Base-by-base conservation (phyloP, 2,888 invertebrate species). In the Eupithecia subfuscata region DNA sequence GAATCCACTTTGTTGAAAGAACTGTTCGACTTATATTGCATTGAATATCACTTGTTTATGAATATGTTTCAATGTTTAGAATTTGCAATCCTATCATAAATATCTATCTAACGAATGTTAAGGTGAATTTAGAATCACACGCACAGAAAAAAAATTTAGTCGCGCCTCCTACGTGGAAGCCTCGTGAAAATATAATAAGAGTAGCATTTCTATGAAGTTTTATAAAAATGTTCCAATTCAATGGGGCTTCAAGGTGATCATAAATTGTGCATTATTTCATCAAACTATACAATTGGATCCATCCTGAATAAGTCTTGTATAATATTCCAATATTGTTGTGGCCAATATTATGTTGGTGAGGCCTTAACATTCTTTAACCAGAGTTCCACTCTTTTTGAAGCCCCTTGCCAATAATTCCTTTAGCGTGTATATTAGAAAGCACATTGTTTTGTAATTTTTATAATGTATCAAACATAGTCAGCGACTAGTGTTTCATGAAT, bases 401-500 rank as follows among this genome's bases (percentile, higher is more conserved):
- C 70, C 22, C 16, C 25, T 64, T 34, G 65, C 67, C 65, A 30
- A 65, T 70, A 37, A 48, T 63, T 76, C 30, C 25, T 64, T n/a
- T 69, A 69, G 48, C 60, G 16, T 71, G 65, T 64, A 76, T 78
- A 75, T 78, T 77, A 73, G 76, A 78, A 78, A 74, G 75, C 69
- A 70, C 71, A 74, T 78, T 76, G 78, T 84, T 82, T 82, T 82
- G 79, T 82, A 83, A 81, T 80, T 83, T 82, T 81, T 82, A 78
- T 82, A 82, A 77, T 77, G 76, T 79, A 81, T 78, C 69, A 45
- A 77, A 79, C 43, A 40, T 80, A 79, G 63, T 80, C 75, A 71
- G 73, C 72, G 83, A 82, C 82, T 83, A 79, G 71, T 80, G 81
- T 81, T 81, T 80, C 71, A 77, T 74, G 83, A 86, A 86, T 88